phyloP scores from a whole-genome alignment of 2,797 vertebrate genomes.

The Sarcophilus harrisii region DNA sequence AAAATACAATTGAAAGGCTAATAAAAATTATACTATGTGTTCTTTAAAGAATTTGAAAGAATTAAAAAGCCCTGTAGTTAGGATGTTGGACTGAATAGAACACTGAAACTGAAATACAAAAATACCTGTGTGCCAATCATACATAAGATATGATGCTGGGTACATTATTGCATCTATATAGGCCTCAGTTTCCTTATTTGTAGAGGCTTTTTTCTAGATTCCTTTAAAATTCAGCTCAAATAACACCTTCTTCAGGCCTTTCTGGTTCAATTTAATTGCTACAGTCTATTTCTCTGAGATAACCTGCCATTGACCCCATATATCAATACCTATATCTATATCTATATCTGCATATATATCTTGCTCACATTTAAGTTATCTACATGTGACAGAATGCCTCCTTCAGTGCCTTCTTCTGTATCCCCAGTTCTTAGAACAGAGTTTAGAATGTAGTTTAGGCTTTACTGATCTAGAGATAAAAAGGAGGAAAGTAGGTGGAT shows the following conservation, averaged over 20 bases:
- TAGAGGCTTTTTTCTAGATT: not conserved
- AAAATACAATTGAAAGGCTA: not conserved
- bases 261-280: not conserved
- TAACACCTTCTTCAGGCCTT: not conserved
- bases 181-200: not conserved
- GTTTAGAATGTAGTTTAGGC: not conserved
- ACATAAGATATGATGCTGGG: not conserved
- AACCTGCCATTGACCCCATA: not conserved
- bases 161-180: not conserved
- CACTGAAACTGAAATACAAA: not conserved
- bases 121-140: not conserved
- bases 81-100: not conserved
- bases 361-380: not conserved
- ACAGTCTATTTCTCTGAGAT: not conserved
- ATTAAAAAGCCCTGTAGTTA: not conserved
- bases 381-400: not conserved
- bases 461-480: not conserved
- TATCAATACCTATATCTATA: no score
- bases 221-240: not conserved
- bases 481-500: not conserved
- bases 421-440: not conserved
- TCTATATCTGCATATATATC: not conserved
- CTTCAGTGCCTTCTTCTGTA: not conserved
- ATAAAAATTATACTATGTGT: not conserved
- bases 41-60: not conserved